phyloP scores from a whole-genome alignment of 2,113 vertebrate genomes.

The Myiopsitta monachus region DNA sequence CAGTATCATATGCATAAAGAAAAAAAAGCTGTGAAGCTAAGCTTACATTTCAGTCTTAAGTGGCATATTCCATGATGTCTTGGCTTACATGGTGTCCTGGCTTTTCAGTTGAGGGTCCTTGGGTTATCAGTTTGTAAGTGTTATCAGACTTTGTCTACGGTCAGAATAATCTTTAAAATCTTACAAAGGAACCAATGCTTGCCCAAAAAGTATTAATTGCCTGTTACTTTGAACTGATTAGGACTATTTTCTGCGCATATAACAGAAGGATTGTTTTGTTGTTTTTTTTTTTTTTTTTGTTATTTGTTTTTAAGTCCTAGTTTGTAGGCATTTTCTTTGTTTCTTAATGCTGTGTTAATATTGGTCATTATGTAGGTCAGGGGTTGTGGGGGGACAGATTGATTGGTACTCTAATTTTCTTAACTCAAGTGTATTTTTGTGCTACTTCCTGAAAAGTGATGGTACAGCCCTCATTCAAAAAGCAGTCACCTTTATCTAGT shows the following conservation, averaged over 20 bases:
- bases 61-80: not conserved
- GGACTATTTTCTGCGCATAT: not conserved
- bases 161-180: not conserved
- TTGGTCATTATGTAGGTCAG: not conserved
- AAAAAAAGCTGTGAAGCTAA: not conserved
- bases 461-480: not conserved
- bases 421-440: not conserved
- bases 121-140: not conserved
- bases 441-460: not conserved
- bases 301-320: not conserved
- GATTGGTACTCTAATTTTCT: not conserved
- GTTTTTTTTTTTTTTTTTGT: not conserved
- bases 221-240: not conserved
- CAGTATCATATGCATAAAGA: not conserved
- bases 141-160: not conserved
- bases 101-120: not conserved
- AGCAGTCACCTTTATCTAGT: not conserved
- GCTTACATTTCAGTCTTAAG: not conserved
- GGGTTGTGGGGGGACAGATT: rapidly evolving
- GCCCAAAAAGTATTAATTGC: not conserved
- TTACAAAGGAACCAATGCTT: not conserved
- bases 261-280: not conserved
- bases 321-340: not conserved
- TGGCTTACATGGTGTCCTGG: not conserved
- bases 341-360: not conserved